Conservation (phyloP, 2,888 invertebrate genomes). For the Lasioglossum vierecki region DNA sequence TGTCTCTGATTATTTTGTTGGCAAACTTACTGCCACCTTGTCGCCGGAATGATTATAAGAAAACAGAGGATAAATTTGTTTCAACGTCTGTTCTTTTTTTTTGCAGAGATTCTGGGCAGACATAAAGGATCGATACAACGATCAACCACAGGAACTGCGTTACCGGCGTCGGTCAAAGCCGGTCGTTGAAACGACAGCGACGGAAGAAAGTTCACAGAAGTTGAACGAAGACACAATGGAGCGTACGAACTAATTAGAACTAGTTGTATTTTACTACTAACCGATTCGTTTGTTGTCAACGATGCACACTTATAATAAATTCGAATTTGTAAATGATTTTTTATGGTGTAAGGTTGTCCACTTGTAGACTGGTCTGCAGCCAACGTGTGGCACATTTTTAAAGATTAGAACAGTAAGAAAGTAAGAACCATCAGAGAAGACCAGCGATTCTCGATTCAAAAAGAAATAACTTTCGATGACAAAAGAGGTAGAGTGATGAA, state of each 20-base stretch:
- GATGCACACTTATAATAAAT: not conserved
- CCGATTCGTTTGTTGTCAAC: not conserved
- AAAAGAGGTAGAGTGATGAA: no score
- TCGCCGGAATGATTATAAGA: not conserved
- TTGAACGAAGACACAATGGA: not conserved
- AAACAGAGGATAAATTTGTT: not conserved
- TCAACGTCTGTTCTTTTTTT: not conserved
- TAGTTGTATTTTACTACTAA: not conserved
- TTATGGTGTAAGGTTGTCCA: no score
- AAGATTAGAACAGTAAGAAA: no score
- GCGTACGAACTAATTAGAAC: not conserved
- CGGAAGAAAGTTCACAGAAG: not conserved
- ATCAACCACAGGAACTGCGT: not conserved
- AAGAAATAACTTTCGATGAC: no score
- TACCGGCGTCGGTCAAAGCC: not conserved
- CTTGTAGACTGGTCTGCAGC: no score
- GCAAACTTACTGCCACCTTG: no score
- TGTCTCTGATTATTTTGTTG: not conserved
- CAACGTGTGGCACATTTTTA: no score
- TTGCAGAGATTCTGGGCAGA: constrained; percentile 74
- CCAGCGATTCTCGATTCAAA: no score
- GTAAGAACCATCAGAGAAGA: no score
- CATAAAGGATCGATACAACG: constrained; percentile 73
- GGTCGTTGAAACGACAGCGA: not conserved
- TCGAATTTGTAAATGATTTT: not conserved